Percentiles rank a stretch among this genome's conserved stretches.
Conservation (phyloP, 2,888 invertebrate genomes). For the Pseudococcus jackbeardsleyi region DNA sequence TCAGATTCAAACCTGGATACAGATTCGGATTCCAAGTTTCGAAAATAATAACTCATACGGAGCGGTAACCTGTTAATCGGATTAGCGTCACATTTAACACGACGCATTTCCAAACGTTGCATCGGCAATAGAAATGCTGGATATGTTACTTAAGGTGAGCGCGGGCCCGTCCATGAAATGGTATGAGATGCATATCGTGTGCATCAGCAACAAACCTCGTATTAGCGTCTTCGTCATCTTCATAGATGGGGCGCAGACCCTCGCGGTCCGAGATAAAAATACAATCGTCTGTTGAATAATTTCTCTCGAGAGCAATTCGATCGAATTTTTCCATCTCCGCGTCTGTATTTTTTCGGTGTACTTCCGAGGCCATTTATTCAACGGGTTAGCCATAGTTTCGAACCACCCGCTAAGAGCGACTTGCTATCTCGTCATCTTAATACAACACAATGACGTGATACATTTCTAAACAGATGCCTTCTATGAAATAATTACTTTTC, state of each 20-base stretch:
- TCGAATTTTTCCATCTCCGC: background rate
- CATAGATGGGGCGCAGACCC: background rate
- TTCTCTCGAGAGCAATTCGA: constrained; percentile 23
- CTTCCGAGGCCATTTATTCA: background rate
- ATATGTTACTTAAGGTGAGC: constrained; percentile 59
- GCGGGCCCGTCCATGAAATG: background rate
- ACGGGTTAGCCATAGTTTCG: background rate
- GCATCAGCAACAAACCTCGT: too few species aligned
- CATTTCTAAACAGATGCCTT: constrained; percentile 63
- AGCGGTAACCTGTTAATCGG: constrained; percentile 60
- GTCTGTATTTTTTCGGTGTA: background rate
- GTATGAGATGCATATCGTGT: constrained; percentile 4
- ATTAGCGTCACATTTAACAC: constrained; percentile 62
- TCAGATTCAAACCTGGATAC: constrained; percentile 9
- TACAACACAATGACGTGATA: constrained; percentile 65
- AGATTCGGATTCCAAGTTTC: constrained; percentile 14
- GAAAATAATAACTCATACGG: constrained; percentile 57
- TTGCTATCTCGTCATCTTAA: constrained; percentile 63
- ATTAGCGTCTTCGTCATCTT: background rate
- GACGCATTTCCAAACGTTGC: constrained; percentile 19
- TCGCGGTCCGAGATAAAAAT: constrained; percentile 26
- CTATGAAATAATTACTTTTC: constrained; percentile 64
- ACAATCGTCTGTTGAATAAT: constrained; percentile 60
- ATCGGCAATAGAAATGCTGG: constrained; percentile 33
- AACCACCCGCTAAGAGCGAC: constrained; percentile 62